Base-by-base conservation (phyloP, 2,113 vertebrate species). In the Caranx melampygus region DNA sequence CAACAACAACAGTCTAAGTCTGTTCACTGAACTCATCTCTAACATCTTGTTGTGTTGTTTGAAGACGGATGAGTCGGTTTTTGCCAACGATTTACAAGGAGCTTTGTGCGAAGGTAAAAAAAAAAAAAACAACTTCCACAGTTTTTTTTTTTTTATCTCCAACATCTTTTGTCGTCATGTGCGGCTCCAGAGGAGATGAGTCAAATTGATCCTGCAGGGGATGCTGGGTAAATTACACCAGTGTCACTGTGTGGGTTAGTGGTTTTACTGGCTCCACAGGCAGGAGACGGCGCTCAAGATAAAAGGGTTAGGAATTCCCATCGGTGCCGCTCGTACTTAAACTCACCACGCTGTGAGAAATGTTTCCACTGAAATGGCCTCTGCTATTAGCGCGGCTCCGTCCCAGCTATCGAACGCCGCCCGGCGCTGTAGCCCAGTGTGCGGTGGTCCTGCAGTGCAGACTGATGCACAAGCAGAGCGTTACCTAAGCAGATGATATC, bases 261-360 rank as follows among this genome's bases (percentile, higher is more conserved):
- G 35, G 31, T n/a, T 78, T 52, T 44, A 9, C 26, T 31, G 20
- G 60, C 55, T 63, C 21, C 34, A 42, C 0, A 44, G 12, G 13
- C 8, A 40, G 12, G 49, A 33, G 49, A 61, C 21, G 2, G 37
- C 35, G 45, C 33, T 59, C 12, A 2, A 4, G n/a, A 16, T 47
- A 66, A 58, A 70, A 78, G 60, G 73, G 37, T 61, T 44, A 5
- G 26, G 13, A 18, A 72, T 42, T 78, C 64, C 60, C 79, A 55
- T 1, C 12, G 14, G 72, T 77, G 60, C 51, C 37, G 20, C 51
- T 3, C 8, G 15, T 3, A 60, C 57, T 72, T 35, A 73, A 47
- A 55, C 69, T 69, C 20, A 10, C 11, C 40, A 51, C 58, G 45
- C 61, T 31, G 49, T 67, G 49, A 70, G 78, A n/a, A 82, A 88